Evolutionary conservation across 2,113 vertebrate species (phyloP).

Genomic region (Triplophysa tibetana): DNA sequence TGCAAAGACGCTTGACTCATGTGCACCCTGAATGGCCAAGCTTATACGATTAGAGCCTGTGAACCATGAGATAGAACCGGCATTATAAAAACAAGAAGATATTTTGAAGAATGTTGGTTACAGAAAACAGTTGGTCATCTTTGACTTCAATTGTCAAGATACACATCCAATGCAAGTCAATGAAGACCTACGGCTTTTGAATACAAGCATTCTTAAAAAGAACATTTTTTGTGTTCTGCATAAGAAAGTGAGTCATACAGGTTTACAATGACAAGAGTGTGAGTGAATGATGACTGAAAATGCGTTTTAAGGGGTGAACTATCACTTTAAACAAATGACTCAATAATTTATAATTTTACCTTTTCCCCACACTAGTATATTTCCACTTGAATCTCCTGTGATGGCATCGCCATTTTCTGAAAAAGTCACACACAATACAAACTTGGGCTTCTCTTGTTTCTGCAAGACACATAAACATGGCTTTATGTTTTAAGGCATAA

Average conservation of each 20-base stretch:
- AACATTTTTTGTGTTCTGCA: no score
- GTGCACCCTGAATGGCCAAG: conserved; percentile 88
- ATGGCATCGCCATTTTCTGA: conserved; percentile 97
- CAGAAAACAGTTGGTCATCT: neutral
- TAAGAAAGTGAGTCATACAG: no score
- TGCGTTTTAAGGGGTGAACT: no score
- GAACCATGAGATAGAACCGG: conserved; percentile 52
- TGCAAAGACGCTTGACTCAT: conserved; percentile 94
- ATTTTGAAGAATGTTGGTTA: neutral
- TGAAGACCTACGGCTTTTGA: no score
- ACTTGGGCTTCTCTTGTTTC: conserved; percentile 99
- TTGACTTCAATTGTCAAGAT: neutral
- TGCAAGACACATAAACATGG: conserved; percentile 69
- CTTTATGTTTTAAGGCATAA: conserved; percentile 46
- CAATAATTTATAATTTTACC: conserved; percentile 71
- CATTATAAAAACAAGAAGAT: neutral
- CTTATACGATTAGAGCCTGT: conserved; percentile 95
- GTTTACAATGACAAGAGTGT: no score
- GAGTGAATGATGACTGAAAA: no score
- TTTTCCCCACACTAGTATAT: conserved; percentile 99
- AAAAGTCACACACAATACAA: conserved; percentile 96
- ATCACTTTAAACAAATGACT: neutral
- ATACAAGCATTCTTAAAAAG: no score
- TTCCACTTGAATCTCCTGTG: conserved; percentile 96
- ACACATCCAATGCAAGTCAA: no score